phyloP scores from a whole-genome alignment of 2,797 vertebrate genomes.

The Menidia menidia region DNA sequence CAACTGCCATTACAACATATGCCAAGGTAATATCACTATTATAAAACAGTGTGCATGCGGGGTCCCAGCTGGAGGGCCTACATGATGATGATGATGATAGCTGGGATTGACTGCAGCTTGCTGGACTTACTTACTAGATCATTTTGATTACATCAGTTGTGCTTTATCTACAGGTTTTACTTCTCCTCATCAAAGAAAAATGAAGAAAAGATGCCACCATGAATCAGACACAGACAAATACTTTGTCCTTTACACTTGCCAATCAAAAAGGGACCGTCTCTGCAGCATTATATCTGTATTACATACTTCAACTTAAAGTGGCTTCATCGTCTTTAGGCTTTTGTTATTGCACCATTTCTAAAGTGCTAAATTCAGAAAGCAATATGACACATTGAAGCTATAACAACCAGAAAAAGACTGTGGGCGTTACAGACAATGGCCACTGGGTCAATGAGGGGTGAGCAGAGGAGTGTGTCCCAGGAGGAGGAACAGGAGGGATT shows the following conservation, averaged over 20 bases:
- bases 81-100: slow-evolving; percentile 35
- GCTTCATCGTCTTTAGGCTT: slow-evolving; percentile 72
- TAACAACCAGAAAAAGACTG: slow-evolving; percentile 34
- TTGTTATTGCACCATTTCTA: slow-evolving; percentile 66
- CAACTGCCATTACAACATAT: not conserved
- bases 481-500: slow-evolving; percentile 62
- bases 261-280: slow-evolving; percentile 45
- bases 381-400: slow-evolving; percentile 51
- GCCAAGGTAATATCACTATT: slow-evolving; percentile 10
- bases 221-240: slow-evolving; percentile 30
- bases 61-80: slow-evolving; percentile 2
- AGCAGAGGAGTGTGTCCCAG: slow-evolving; percentile 54
- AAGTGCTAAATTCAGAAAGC: slow-evolving; percentile 62
- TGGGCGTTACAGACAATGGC: slow-evolving; percentile 57
- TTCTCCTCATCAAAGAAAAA: slow-evolving; percentile 55
- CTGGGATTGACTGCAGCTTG: slow-evolving; percentile 27
- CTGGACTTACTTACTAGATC: not conserved
- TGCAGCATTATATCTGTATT: slow-evolving; percentile 58
- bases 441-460: slow-evolving; percentile 70
- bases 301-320: slow-evolving; percentile 58
- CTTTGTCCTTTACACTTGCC: slow-evolving; percentile 33
- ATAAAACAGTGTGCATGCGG: not conserved
- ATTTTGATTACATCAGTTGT: slow-evolving; percentile 35
- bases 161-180: slow-evolving; percentile 30
- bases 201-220: slow-evolving; percentile 27